These are phyloP conservation scores for Myzus persicae DNA, from an alignment of 1,140 invertebrate genomes.

Conservation along the genomic window DNA sequence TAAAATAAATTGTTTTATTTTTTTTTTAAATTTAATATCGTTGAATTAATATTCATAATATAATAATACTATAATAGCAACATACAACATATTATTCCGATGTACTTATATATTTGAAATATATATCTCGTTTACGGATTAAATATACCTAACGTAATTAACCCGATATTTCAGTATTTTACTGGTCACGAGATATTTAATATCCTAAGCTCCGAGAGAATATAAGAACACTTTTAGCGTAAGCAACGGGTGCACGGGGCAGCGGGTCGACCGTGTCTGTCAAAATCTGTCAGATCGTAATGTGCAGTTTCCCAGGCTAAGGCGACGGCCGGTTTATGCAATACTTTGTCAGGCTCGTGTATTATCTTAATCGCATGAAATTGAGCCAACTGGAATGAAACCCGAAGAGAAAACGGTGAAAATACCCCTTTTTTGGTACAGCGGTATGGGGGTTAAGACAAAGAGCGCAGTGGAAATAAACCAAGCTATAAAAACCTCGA, in stretches of 20 bases:
- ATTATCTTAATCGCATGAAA: constrained; percentile 45
- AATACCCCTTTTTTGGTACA: constrained; percentile 8
- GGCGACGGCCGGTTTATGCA: neutral
- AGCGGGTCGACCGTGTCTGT: neutral
- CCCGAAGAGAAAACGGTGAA: neutral
- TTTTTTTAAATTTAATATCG: neutral
- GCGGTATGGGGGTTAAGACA: neutral
- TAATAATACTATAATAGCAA: neutral
- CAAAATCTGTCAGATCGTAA: constrained; percentile 28
- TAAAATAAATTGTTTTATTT: neutral
- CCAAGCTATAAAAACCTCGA: constrained; percentile 34
- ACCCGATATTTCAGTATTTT: neutral
- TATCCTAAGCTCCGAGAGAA: neutral
- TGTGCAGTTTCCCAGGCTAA: neutral
- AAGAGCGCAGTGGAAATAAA: constrained; percentile 36
- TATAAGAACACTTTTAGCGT: neutral
- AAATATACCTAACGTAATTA: neutral
- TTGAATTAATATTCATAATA: neutral
- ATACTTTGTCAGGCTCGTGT: constrained; percentile 36
- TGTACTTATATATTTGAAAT: neutral
- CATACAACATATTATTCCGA: neutral
- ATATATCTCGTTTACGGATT: neutral
- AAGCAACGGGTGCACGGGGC: neutral
- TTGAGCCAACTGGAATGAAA: constrained; percentile 26
- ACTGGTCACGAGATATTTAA: neutral